A percentile compares a stretch with the other conserved stretches of the same genome.
phyloP scores from a whole-genome alignment of 1,140 invertebrate genomes.

The Drosophila takahashii region DNA sequence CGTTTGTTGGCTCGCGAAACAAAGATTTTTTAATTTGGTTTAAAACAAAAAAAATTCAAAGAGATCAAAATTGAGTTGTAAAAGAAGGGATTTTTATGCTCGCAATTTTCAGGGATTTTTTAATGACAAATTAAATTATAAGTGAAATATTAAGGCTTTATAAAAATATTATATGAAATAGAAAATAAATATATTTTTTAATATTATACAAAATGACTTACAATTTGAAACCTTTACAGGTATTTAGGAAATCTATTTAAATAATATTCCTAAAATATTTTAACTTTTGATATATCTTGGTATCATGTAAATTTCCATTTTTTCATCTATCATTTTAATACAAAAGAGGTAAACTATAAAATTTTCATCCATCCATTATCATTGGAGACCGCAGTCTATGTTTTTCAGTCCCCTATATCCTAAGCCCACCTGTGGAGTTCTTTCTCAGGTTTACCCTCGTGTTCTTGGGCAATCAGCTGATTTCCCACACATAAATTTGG shows the following conservation, averaged over 20 bases:
- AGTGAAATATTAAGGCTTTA: too few species aligned
- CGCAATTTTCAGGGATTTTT: neutral
- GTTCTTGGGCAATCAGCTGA: conserved; percentile 14
- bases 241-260: too few species aligned
- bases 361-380: neutral
- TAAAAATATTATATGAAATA: too few species aligned
- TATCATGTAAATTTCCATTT: too few species aligned
- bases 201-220: too few species aligned
- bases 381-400: neutral
- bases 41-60: neutral
- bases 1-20: neutral
- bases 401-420: neutral
- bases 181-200: too few species aligned
- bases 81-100: neutral
- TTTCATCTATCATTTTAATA: neutral
- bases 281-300: too few species aligned
- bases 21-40: conserved; percentile 5
- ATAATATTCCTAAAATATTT: too few species aligned
- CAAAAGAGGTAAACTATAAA: neutral
- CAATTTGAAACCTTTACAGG: too few species aligned
- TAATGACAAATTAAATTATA: neutral
- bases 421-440: conserved; percentile 7
- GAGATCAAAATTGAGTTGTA: conserved; percentile 2
- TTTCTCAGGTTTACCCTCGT: neutral
- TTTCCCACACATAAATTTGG: conserved; percentile 51